Evolutionary conservation across 2,113 vertebrate genomes (phyloP).

Genomic region (Bos indicus): DNA sequence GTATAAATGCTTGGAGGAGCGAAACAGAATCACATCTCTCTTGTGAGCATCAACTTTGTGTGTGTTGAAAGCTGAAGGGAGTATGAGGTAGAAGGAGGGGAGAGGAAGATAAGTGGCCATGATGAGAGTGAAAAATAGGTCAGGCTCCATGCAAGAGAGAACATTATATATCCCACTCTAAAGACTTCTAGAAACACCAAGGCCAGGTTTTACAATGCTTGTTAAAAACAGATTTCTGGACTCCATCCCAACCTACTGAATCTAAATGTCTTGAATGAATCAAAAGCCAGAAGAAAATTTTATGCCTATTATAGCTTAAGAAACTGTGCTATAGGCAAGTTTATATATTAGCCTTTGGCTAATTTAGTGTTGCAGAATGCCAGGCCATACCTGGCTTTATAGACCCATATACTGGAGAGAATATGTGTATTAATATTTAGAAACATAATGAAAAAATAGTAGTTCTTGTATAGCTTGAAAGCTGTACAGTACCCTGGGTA

Average conservation of each 20-base stretch:
- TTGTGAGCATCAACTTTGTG: neutral
- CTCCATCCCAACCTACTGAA: neutral
- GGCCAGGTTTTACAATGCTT: neutral
- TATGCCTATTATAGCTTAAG: neutral
- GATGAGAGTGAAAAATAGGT: neutral
- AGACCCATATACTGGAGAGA: neutral
- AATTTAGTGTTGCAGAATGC: neutral
- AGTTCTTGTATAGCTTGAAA: neutral
- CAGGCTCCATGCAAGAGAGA: neutral
- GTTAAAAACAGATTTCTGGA: neutral
- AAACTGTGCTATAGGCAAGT: neutral
- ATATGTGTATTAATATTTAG: neutral
- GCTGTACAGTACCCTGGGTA: neutral
- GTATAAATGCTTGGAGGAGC: neutral
- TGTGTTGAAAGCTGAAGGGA: neutral
- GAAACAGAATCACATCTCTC: neutral
- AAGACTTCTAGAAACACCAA: neutral
- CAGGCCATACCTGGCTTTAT: neutral
- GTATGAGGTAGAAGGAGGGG: accelerated
- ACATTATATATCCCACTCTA: neutral
- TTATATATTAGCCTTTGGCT: neutral
- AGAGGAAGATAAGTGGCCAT: neutral
- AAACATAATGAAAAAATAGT: neutral
- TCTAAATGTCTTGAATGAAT: neutral
- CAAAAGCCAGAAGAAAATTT: neutral